These are phyloP conservation scores for Linyphia triangularis DNA, from an alignment of 2,888 invertebrate genomes.

Conservation along the genomic window DNA sequence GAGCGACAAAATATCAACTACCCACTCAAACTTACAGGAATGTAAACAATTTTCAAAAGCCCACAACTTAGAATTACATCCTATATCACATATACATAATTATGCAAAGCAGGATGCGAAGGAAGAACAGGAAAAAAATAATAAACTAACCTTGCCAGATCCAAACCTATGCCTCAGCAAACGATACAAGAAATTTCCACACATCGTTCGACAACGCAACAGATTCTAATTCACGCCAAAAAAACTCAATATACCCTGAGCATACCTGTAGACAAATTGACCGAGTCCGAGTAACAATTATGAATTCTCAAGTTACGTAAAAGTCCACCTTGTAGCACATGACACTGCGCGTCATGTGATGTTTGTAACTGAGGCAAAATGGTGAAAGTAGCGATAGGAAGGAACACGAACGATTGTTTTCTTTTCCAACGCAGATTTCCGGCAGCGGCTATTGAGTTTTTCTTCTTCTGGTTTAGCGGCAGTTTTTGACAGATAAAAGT, in stretches of 20 bases:
- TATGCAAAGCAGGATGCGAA: not conserved
- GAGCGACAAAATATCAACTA: not conserved
- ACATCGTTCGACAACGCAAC: constrained; percentile 43
- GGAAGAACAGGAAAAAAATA: not conserved
- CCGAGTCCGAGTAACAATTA: constrained; percentile 31
- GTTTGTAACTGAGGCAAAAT: not conserved
- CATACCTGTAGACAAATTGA: constrained; percentile 42
- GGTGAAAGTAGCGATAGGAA: constrained; percentile 4
- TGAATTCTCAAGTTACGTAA: constrained; percentile 46
- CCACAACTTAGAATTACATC: not conserved
- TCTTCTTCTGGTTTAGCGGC: not conserved
- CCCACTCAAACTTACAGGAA: not conserved
- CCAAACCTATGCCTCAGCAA: constrained; percentile 25
- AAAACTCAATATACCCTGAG: not conserved
- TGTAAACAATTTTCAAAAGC: not conserved
- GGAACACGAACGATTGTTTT: not conserved
- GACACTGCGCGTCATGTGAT: constrained; percentile 69
- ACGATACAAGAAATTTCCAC: constrained; percentile 54
- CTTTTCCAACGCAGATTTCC: constrained; percentile 26
- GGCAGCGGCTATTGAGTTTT: not conserved
- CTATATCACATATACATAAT: not conserved
- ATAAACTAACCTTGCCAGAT: constrained; percentile 56
- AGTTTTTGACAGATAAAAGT: constrained; percentile 9
- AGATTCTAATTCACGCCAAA: not conserved
- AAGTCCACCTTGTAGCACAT: constrained; percentile 33